phyloP scores from a whole-genome alignment of 2,888 invertebrate genomes.

The Drosophila helvetica region DNA sequence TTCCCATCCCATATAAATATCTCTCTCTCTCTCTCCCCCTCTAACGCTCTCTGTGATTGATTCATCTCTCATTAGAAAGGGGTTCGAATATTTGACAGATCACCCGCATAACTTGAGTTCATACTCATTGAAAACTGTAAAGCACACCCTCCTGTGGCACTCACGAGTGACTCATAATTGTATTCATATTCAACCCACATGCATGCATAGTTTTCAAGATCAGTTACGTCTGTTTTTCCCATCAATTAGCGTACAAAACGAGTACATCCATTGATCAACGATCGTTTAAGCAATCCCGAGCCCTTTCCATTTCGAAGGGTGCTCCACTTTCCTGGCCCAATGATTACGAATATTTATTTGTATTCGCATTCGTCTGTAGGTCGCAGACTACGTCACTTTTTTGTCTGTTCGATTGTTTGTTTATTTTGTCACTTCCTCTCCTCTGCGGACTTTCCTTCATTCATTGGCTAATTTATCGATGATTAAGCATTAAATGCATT shows the following conservation, averaged over 20 bases:
- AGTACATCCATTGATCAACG: slow-evolving; percentile 14
- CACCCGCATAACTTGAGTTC: neutral
- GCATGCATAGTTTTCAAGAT: neutral
- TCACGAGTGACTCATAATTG: slow-evolving; percentile 21
- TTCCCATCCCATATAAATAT: too few relatives aligned
- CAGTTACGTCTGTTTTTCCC: slow-evolving; percentile 31
- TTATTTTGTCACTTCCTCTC: slow-evolving; percentile 25
- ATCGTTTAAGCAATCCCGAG: slow-evolving; percentile 12
- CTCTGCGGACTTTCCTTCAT: slow-evolving; percentile 19
- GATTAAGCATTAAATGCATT: slow-evolving; percentile 40
- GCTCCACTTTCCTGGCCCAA: slow-evolving; percentile 43
- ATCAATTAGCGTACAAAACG: slow-evolving; percentile 32
- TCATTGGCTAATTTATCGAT: slow-evolving; percentile 41
- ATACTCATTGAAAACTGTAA: too few relatives aligned
- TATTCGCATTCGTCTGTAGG: slow-evolving; percentile 16
- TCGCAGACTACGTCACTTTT: slow-evolving; percentile 30
- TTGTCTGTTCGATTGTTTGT: slow-evolving; percentile 7
- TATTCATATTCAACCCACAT: neutral
- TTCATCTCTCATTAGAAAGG: neutral
- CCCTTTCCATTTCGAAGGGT: slow-evolving; percentile 38
- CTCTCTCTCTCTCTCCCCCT: neutral
- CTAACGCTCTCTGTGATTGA: too few relatives aligned
- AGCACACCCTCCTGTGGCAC: neutral
- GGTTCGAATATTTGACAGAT: slow-evolving; percentile 6
- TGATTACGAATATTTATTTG: slow-evolving; percentile 13